phyloP scores from a whole-genome alignment of 1,140 invertebrate genomes.

The Drosophila pseudoananassae region DNA sequence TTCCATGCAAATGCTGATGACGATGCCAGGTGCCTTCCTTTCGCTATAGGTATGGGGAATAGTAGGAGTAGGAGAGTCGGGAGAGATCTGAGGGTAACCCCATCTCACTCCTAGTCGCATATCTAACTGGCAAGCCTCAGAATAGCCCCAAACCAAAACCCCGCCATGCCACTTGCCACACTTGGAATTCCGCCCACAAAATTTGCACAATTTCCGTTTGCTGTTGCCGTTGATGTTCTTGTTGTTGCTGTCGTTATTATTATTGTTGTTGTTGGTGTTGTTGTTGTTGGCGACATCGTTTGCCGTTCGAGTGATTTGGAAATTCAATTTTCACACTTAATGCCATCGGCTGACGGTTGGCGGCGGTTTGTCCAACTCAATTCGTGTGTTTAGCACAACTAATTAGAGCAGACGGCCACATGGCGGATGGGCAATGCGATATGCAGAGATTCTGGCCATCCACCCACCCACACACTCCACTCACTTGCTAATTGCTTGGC shows the following conservation, averaged over 20 bases:
- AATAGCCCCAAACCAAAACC: slow-evolving; percentile 3
- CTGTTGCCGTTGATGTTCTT: slow-evolving; percentile 27
- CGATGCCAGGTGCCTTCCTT: slow-evolving; percentile 37
- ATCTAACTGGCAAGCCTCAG: slow-evolving; percentile 35
- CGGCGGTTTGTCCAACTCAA: slow-evolving; percentile 63
- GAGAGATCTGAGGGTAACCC: slow-evolving; percentile 2
- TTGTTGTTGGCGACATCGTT: slow-evolving; percentile 14
- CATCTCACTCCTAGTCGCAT: slow-evolving; percentile 22
- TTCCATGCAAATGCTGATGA: slow-evolving; percentile 52
- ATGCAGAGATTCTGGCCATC: neutral
- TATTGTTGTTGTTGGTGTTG: neutral
- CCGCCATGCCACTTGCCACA: slow-evolving; percentile 7
- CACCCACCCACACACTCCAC: slow-evolving; percentile 3
- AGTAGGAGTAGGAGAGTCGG: neutral
- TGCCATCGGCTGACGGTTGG: slow-evolving; percentile 59
- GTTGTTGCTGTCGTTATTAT: neutral
- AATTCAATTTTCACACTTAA: slow-evolving; percentile 82
- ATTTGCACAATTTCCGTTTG: slow-evolving; percentile 80
- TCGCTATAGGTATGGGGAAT: neutral
- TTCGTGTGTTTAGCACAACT: slow-evolving; percentile 74
- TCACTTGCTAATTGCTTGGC: slow-evolving; percentile 70
- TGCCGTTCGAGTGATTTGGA: slow-evolving; percentile 73
- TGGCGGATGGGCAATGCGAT: slow-evolving; percentile 30
- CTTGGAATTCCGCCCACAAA: slow-evolving; percentile 61
- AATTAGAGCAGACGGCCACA: slow-evolving; percentile 64